Evolutionary conservation across 2,888 invertebrate genomes (phyloP), one percentile per base, ranked within the genome.

Genomic region (Eristalis tenax): DNA sequence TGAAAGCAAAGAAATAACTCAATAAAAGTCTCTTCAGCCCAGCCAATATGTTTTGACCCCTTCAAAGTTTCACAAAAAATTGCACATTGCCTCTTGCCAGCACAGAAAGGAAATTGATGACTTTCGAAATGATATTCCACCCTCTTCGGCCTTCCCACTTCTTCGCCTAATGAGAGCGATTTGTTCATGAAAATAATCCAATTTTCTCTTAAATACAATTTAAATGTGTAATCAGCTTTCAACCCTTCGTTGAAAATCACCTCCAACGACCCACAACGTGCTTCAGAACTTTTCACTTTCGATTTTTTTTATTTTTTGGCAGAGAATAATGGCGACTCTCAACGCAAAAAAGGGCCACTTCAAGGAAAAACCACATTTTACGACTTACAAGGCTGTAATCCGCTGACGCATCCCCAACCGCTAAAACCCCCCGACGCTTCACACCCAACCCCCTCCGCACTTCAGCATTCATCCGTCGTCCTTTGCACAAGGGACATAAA

Each of bases 141-240:
- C 59, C 26, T 59, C 26, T 15, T 4, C 26, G 3, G 8, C 15
- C n/a, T n/a, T n/a, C n/a, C n/a, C n/a, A n/a, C n/a, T n/a, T n/a
- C n/a, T n/a, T n/a, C n/a, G 50, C 4, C 64, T 83, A 86, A 86
- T 82, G 86, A 86, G 61, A 78, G 74, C 78, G 64, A 83, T 86
- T 83, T 82, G 78, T 83, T 78, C 70, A 78, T n/a, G 65, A 86
- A 70, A 74, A 69, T 86, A 86, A 83, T 78, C 82, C 74, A 82
- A 85, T 86, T 83, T 75, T 75, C 78, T 66, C 57, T 82, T 82
- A 86, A 86, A 86, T 83, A 82, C 82, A 78, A 78, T 86, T 86
- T 86, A 86, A 83, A 83, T 82, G 83, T 82, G 82, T 86, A 83
- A 86, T 86, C 86, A 81, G 81, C 74, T 69, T 69, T 40, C 68